Conservation (phyloP, 2,888 invertebrate species). For the Machimus atricapillus region DNA sequence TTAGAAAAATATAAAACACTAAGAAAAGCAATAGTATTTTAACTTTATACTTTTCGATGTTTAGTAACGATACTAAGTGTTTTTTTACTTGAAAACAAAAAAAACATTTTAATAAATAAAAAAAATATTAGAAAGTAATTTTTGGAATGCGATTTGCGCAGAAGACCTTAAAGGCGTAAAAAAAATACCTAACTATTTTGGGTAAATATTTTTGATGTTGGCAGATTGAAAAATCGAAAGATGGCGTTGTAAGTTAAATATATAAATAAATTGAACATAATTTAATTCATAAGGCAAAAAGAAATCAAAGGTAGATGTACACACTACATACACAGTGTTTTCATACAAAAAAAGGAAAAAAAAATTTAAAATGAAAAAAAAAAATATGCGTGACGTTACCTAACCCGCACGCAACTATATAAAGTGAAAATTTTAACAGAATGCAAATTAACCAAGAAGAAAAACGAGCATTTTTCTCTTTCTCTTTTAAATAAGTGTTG, state of each 20-base stretch:
- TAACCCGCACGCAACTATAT: not conserved
- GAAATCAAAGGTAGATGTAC: not conserved
- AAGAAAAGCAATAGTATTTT: slow-evolving; percentile 37
- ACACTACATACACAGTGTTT: not conserved
- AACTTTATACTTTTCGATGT: slow-evolving; percentile 36
- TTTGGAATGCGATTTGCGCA: not conserved
- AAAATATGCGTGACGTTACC: not conserved
- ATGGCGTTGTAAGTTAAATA: slow-evolving; percentile 1
- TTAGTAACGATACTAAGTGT: slow-evolving; percentile 16
- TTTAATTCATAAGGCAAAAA: not conserved
- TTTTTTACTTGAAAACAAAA: slow-evolving; percentile 32
- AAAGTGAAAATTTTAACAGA: slow-evolving; percentile 22
- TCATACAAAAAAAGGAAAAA: not conserved
- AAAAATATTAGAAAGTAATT: not conserved
- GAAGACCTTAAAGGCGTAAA: not conserved
- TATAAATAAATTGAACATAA: slow-evolving; percentile 3
- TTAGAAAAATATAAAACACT: not conserved
- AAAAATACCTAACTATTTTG: not conserved
- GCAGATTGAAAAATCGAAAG: not conserved
- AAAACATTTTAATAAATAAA: slow-evolving; percentile 22
- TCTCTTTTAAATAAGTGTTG: slow-evolving; percentile 36
- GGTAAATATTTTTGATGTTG: slow-evolving; percentile 15
- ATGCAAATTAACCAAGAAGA: not conserved
- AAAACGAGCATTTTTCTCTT: slow-evolving; percentile 8
- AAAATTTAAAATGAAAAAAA: not conserved